Base-by-base conservation (phyloP, 2,113 vertebrate species). In the Megaceryle torquata region DNA sequence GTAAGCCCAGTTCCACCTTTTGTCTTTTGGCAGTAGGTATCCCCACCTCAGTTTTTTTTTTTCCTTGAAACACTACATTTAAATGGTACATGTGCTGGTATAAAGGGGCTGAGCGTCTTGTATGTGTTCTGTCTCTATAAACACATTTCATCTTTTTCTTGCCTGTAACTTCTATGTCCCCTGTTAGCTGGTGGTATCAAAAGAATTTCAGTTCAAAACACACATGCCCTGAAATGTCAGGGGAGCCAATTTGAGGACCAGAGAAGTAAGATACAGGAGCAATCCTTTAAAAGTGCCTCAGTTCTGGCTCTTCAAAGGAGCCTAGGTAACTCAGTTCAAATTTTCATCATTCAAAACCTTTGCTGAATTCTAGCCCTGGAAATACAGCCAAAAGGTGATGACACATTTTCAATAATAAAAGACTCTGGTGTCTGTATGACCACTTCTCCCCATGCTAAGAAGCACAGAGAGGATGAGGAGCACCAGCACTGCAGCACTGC, bases 201-300 rank as follows among this genome's bases (percentile, higher is more conserved):
- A 89, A 79, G 39, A 82, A 56, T 6, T 63, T 82, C 18, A 44
- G 22, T 68, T 82, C 82, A 71, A 83, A 78, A 59, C 15, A 43
- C 19, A 28, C 11, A 39, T 57, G 75, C 29, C 29, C 88, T 88
- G 51, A 74, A 63, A 67, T 93, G 88, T 91, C 68, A 86, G 37
- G 22, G 22, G 15, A 35, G 5, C 0, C 9, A 43, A 10, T 81
- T 51, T 68, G 25, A 93, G 63, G 9, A 94, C 26, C 37, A 82
- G 12, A 25, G 33, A 13, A 74, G 26, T 76, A 72, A 70, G 16
- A 50, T 11, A 39, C 6, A 51, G 20, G 5, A 54, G 87, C 77
- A 71, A 35, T 5, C 28, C 3, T 75, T 86, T 53, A 2, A 8
- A 87, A 80, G 46, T 51, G 14, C 13, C 50, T 74, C 33, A 63